Conservation (phyloP, 2,797 vertebrate genomes). For the Coracias cyanogaster region DNA sequence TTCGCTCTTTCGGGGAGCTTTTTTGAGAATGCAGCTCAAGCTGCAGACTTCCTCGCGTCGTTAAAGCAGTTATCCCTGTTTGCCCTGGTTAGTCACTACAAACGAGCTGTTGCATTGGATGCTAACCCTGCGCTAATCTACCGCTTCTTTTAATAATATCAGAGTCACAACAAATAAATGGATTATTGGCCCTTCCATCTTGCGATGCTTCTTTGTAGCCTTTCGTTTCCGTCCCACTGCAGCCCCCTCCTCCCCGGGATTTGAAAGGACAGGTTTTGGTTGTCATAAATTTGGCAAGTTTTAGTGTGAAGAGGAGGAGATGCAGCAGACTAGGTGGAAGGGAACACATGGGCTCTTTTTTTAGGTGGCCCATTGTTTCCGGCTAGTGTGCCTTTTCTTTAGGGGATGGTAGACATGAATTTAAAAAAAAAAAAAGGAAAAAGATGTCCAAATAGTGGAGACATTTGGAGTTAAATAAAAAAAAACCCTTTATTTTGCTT, state of each 20-base stretch:
- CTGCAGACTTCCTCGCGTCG: neutral
- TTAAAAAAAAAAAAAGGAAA: neutral
- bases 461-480: neutral
- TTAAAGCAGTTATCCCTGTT: neutral
- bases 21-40: neutral
- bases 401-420: neutral
- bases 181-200: neutral
- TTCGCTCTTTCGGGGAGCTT: neutral
- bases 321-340: neutral
- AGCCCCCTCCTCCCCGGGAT: neutral
- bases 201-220: neutral
- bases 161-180: neutral
- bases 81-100: conserved; percentile 3
- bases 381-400: neutral
- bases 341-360: neutral
- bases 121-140: neutral
- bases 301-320: neutral
- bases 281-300: neutral
- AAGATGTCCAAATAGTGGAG: neutral
- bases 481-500: neutral
- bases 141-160: neutral
- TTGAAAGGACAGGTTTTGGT: neutral
- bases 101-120: neutral
- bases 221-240: rapidly evolving
- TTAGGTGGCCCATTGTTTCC: neutral